These are phyloP conservation scores for Xestia sexstrigata DNA, from an alignment of 2,888 invertebrate genomes.

Conservation along the genomic window DNA sequence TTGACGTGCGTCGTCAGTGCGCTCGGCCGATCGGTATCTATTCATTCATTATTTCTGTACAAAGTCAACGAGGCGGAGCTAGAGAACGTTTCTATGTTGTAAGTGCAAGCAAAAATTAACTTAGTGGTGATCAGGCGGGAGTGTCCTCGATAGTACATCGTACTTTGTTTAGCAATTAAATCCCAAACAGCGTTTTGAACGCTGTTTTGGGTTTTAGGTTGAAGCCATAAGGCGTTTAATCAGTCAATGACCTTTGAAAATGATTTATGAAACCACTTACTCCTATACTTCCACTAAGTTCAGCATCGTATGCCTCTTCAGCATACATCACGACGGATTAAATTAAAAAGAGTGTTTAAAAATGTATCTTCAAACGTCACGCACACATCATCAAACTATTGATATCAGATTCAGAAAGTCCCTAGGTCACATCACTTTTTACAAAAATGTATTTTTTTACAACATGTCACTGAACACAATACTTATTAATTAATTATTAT, in stretches of 20 bases:
- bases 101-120: no score
- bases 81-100: no score
- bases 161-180: not conserved
- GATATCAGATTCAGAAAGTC: constrained; percentile 2
- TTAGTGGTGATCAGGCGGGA: no score
- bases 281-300: constrained; percentile 76
- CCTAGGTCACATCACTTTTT: constrained; percentile 53
- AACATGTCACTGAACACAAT: not conserved
- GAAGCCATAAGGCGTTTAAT: constrained; percentile 4
- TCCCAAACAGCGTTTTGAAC: not conserved
- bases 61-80: no score
- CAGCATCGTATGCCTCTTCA: constrained; percentile 82
- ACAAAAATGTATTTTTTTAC: not conserved
- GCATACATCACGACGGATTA: constrained; percentile 74
- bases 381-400: constrained; percentile 14
- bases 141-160: no score
- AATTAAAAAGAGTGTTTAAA: not conserved
- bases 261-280: constrained; percentile 71
- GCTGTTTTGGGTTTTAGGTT: no score
- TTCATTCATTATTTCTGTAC: no score
- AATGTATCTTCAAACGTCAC: not conserved
- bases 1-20: no score
- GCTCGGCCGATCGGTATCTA: no score
- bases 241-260: not conserved
- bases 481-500: constrained; percentile 10